Percentiles rank a stretch among this genome's conserved stretches.
Conservation (phyloP, 2,797 vertebrate species). For the Halcyon chelicuti region DNA sequence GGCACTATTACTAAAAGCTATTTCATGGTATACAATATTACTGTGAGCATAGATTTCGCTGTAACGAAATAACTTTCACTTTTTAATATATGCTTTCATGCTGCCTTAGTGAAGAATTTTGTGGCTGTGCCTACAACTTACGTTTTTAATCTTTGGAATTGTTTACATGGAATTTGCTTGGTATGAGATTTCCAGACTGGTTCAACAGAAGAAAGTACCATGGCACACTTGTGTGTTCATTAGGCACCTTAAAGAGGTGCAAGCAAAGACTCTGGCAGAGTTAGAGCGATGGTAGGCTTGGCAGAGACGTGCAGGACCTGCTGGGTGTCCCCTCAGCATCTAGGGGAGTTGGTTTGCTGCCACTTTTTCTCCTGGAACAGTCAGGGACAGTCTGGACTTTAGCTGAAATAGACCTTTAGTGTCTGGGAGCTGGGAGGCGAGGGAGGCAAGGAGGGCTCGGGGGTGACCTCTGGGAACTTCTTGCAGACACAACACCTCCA, state of each 20-base stretch:
- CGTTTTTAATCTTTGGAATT: background rate
- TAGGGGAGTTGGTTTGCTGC: background rate
- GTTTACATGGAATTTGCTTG: background rate
- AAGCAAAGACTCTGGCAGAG: background rate
- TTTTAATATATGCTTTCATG: background rate
- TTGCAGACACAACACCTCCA: background rate
- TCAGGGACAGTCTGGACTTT: background rate
- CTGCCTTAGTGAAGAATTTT: background rate
- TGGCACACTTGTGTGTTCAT: background rate
- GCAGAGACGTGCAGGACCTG: background rate
- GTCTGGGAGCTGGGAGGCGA: background rate
- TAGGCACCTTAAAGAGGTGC: slow-evolving; percentile 7
- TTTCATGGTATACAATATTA: background rate
- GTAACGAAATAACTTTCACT: background rate
- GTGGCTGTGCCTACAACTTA: background rate
- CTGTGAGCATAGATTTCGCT: background rate
- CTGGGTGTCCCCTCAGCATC: background rate
- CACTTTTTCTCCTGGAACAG: background rate
- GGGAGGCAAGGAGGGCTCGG: fast-evolving
- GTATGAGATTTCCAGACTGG: background rate
- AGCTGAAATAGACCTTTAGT: background rate
- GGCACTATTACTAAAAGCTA: background rate
- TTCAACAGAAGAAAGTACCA: background rate
- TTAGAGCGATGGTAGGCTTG: background rate
- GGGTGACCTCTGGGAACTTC: fast-evolving